A percentile compares a stretch with the other conserved stretches of the same genome.
Conservation (phyloP, 2,797 vertebrate species). For the Lacerta bilineata region DNA sequence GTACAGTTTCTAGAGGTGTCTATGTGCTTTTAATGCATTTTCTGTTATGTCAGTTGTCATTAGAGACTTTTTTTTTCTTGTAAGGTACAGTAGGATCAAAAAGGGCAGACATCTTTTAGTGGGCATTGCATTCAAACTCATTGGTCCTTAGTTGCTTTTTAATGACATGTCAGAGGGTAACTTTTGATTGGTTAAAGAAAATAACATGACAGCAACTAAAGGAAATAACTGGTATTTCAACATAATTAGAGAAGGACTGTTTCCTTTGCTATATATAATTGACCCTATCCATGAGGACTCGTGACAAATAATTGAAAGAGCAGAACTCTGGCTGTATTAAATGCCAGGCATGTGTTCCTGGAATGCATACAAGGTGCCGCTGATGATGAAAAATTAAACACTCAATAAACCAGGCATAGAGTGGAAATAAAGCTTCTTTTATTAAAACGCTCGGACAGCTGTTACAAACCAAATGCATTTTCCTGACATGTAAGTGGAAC, state of each 20-base stretch:
- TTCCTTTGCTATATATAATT: not conserved
- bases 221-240: not conserved
- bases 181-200: not conserved
- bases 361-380: constrained; percentile 10
- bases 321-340: constrained; percentile 25
- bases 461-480: constrained; percentile 11
- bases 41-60: too few relatives aligned
- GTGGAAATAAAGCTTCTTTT: not conserved
- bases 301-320: not conserved
- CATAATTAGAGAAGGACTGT: not conserved
- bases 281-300: not conserved
- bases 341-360: rapidly evolving
- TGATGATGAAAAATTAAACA: constrained; percentile 1
- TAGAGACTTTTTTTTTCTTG: too few relatives aligned
- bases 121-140: too few relatives aligned
- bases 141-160: too few relatives aligned
- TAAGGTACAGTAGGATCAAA: too few relatives aligned
- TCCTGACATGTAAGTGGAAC: constrained; percentile 4
- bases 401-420: not conserved
- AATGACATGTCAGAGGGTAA: too few relatives aligned
- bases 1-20: too few relatives aligned
- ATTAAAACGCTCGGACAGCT: constrained; percentile 1
- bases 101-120: too few relatives aligned
- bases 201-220: not conserved
- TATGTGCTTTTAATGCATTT: too few relatives aligned